phyloP scores from a whole-genome alignment of 1,140 invertebrate species.

The Luehdorfia chinensis region DNA sequence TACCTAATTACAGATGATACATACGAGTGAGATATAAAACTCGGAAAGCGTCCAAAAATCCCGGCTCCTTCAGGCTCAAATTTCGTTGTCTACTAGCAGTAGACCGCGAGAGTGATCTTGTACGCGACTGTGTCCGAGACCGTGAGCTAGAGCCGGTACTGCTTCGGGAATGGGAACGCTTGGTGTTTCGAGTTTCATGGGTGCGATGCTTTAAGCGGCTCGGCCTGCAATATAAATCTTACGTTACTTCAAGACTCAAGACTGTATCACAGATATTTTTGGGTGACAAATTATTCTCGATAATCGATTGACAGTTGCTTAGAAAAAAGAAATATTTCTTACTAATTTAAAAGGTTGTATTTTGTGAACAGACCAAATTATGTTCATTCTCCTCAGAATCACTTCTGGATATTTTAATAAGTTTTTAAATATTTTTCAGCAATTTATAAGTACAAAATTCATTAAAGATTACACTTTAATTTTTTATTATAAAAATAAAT shows the following conservation, averaged over 20 bases:
- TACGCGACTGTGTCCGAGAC: constrained; percentile 23
- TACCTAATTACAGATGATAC: too few relatives aligned
- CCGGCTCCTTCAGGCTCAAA: constrained; percentile 35
- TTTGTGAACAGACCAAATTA: too few relatives aligned
- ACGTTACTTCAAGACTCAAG: not conserved
- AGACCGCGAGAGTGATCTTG: constrained; percentile 22
- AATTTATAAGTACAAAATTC: too few relatives aligned
- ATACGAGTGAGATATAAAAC: constrained; percentile 56
- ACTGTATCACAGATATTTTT: not conserved
- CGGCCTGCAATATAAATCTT: constrained; percentile 24
- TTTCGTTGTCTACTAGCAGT: constrained; percentile 25
- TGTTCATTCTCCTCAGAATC: too few relatives aligned
- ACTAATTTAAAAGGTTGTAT: too few relatives aligned
- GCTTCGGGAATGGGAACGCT: constrained; percentile 23
- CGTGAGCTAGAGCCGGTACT: constrained; percentile 26
- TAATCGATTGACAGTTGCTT: too few relatives aligned
- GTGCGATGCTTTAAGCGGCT: constrained; percentile 37
- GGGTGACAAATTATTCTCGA: not conserved
- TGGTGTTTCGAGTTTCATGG: constrained; percentile 23
- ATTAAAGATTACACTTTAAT: too few relatives aligned
- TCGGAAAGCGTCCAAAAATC: constrained; percentile 53
- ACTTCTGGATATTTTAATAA: too few relatives aligned
- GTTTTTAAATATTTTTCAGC: too few relatives aligned
- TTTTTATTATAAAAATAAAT: too few relatives aligned
- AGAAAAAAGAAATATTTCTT: too few relatives aligned